Conservation (phyloP, 2,797 vertebrate species). For the Pampus argenteus region DNA sequence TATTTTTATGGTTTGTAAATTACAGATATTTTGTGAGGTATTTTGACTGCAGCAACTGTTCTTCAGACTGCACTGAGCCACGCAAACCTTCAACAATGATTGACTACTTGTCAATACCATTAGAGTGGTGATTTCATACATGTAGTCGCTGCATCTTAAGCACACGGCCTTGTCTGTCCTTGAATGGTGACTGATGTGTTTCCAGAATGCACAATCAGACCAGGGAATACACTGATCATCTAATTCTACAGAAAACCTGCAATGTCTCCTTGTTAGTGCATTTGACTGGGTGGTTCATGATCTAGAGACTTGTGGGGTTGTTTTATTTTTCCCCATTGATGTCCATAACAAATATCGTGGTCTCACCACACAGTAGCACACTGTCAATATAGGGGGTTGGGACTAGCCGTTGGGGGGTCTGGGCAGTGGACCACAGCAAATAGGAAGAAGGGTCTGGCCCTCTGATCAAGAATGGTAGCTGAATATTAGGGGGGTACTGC, state of each 20-base stretch:
- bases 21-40: slow-evolving; percentile 19
- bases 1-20: slow-evolving; percentile 30
- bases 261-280: slow-evolving; percentile 35
- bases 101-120: slow-evolving; percentile 57
- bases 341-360: slow-evolving; percentile 49
- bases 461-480: slow-evolving; percentile 50
- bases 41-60: slow-evolving; percentile 1
- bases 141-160: slow-evolving; percentile 54
- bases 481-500: slow-evolving; percentile 55
- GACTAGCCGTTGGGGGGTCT: slow-evolving; percentile 39
- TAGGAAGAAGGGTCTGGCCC: slow-evolving; percentile 37
- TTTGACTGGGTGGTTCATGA: slow-evolving; percentile 53
- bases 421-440: slow-evolving; percentile 47
- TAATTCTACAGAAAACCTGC: slow-evolving; percentile 30
- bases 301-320: slow-evolving; percentile 30
- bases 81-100: slow-evolving; percentile 49
- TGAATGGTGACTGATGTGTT: slow-evolving; percentile 57
- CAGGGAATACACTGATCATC: slow-evolving; percentile 43
- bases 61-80: slow-evolving; percentile 28
- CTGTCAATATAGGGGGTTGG: slow-evolving; percentile 49
- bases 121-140: slow-evolving; percentile 59
- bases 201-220: slow-evolving; percentile 68
- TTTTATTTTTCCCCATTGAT: neutral
- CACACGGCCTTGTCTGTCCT: slow-evolving; percentile 55
- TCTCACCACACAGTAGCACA: slow-evolving; percentile 33